Evolutionary conservation across 2,888 invertebrate genomes (phyloP).

Genomic region (Perithous albicinctus): DNA sequence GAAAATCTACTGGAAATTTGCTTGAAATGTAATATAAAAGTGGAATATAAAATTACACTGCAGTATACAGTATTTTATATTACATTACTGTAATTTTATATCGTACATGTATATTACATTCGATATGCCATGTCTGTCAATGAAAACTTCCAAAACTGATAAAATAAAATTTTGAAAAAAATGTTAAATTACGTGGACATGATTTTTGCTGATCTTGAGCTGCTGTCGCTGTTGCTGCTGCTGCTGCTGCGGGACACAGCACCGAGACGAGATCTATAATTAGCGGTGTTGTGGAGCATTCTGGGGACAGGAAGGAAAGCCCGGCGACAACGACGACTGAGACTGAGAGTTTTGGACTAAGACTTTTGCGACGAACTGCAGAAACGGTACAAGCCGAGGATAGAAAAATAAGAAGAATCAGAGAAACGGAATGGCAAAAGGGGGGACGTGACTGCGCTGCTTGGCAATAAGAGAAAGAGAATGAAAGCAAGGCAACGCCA

Average conservation of each 20-base stretch:
- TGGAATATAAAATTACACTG: too few species aligned
- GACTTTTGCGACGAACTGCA: not conserved
- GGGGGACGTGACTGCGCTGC: not conserved
- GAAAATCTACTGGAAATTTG: too few species aligned
- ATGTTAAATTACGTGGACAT: not conserved
- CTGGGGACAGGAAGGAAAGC: constrained; percentile 70
- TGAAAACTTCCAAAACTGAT: too few species aligned
- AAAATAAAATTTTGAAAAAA: too few species aligned
- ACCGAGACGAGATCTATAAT: constrained; percentile 71
- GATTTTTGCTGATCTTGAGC: constrained; percentile 41
- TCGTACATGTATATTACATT: too few species aligned
- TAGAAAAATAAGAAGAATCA: constrained; percentile 50
- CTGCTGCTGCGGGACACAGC: constrained; percentile 28
- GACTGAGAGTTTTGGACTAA: constrained; percentile 43
- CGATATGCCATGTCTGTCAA: too few species aligned
- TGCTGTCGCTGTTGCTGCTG: constrained; percentile 10
- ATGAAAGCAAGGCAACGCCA: constrained; percentile 20
- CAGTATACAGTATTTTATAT: too few species aligned
- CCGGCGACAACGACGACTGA: constrained; percentile 12
- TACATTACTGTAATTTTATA: too few species aligned
- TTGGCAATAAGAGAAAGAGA: constrained; percentile 21
- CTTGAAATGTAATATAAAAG: too few species aligned
- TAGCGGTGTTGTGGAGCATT: constrained; percentile 70
- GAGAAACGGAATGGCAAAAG: constrained; percentile 44
- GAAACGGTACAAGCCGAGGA: not conserved